A percentile compares a stretch with the other conserved stretches of the same genome.
These are phyloP conservation scores for Tichodroma muraria DNA, from an alignment of 2,113 vertebrate species.

Conservation along the genomic window DNA sequence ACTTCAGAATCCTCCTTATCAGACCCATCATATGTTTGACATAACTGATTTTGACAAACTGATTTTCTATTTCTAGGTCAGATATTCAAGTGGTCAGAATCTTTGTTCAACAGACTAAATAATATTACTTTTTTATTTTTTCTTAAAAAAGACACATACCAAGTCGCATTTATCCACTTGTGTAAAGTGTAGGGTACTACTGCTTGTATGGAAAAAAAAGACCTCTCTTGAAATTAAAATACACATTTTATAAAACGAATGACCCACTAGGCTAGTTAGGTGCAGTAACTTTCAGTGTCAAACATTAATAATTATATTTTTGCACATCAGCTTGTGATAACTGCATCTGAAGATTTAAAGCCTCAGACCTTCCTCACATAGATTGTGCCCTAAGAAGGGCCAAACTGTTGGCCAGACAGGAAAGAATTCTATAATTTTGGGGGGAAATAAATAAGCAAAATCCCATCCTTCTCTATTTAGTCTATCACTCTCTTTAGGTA, in stretches of 20 bases:
- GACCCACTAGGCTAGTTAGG: neutral
- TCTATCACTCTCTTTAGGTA: neutral
- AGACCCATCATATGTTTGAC: neutral
- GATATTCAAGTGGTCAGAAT: neutral
- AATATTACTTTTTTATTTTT: neutral
- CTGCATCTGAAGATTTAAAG: neutral
- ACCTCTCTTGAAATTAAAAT: neutral
- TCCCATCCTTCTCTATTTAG: neutral
- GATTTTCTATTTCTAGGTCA: neutral
- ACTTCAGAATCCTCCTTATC: neutral
- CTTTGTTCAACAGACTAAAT: neutral
- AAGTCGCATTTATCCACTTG: no score
- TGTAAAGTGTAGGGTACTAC: no score
- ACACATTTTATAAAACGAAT: neutral
- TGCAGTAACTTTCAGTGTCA: neutral
- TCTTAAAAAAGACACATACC: no score
- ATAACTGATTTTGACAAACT: neutral
- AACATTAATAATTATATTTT: neutral
- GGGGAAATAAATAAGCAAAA: neutral
- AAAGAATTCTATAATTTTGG: neutral
- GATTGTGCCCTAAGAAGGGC: neutral
- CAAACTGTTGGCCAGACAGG: neutral
- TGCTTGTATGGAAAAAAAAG: neutral
- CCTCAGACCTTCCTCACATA: neutral
- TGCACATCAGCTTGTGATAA: neutral